Evolutionary conservation across 1,140 invertebrate species (phyloP), one percentile per base, ranked within the genome.

Genomic region (Drusus annulatus): DNA sequence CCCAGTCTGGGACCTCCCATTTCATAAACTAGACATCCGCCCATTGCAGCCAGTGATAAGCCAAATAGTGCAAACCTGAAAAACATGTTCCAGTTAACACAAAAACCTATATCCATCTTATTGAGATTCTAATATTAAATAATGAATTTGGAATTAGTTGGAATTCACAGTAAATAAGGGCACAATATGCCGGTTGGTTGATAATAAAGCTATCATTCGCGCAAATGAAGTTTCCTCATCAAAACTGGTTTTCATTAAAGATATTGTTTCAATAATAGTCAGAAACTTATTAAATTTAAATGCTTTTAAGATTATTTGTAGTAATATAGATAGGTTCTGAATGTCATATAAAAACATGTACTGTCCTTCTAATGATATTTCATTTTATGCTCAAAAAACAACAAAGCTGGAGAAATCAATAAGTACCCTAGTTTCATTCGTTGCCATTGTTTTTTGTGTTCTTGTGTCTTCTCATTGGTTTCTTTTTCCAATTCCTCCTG

Each of bases 1-100:
- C 96, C 96, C 17, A 89, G 88, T 31, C 91, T 88, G 1, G 96
- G 96, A 19, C 91, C 91, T 13, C 95, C 95, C 88, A 94, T 90
- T 88, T 94, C 91, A 84, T 92, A 92, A 74, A 94, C 86, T 52
- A 92, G 86, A 84, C 93, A 87, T 10, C 91, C 87, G 6, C 89
- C 87, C 77, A 88, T 85, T 3, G 88, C 85, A 0, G 88, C 83
- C 21, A 90, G 81, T 1, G 89, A 89, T 1, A 90, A 88, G 56
- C 91, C 90, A 83, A 92, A 92, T 21, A 91, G 87, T 74, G 87
- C 88, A 84, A 92, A 92, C 23, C 91, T 92, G 58, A 21, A 81
- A 83, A 51, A 36, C 15, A 68, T 5, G n/a, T 13, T 10, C 10
- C 17, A 60, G 23, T 60, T 21, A 10, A 21, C 56, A 60, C 17